These are phyloP conservation scores for Corydoras maculifer DNA, from an alignment of 2,113 vertebrate genomes.

Conservation along the genomic window DNA sequence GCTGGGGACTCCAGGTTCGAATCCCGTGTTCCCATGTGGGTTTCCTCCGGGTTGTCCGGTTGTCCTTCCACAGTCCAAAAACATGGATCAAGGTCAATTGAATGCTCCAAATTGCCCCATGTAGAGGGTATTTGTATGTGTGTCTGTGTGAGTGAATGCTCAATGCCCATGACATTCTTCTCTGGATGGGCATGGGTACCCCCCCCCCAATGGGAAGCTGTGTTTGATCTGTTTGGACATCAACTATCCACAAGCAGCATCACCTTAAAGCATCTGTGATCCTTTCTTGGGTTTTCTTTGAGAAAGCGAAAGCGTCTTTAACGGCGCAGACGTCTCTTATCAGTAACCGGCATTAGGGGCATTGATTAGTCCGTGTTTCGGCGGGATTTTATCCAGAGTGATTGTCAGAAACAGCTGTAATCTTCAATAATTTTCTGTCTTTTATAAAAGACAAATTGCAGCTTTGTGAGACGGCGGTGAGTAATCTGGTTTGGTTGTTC, in stretches of 20 bases:
- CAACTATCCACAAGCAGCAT: slow-evolving; percentile 2
- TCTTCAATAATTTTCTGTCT: not conserved
- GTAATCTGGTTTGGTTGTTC: not conserved
- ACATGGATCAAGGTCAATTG: too few relatives aligned
- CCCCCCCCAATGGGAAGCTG: too few relatives aligned
- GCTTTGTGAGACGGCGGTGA: not conserved
- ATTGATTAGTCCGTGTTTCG: not conserved
- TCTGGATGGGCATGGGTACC: too few relatives aligned
- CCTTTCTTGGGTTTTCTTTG: not conserved
- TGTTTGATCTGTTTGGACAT: not conserved
- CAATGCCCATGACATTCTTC: too few relatives aligned
- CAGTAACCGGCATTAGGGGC: not conserved
- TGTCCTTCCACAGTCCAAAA: too few relatives aligned
- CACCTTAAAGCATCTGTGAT: slow-evolving; percentile 7
- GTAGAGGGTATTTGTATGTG: too few relatives aligned
- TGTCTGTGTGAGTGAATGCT: too few relatives aligned
- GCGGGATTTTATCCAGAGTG: not conserved
- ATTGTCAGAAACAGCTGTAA: not conserved
- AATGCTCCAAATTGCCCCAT: too few relatives aligned
- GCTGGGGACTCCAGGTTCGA: too few relatives aligned
- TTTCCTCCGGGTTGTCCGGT: too few relatives aligned
- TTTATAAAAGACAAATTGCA: not conserved
- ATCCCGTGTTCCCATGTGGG: too few relatives aligned
- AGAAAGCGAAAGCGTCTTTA: not conserved
- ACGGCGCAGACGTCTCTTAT: not conserved